Percentiles rank a stretch among this genome's conserved stretches.
These are phyloP conservation scores for Anarhynchus alexandrinus DNA, from an alignment of 2,113 vertebrate species.

Conservation along the genomic window DNA sequence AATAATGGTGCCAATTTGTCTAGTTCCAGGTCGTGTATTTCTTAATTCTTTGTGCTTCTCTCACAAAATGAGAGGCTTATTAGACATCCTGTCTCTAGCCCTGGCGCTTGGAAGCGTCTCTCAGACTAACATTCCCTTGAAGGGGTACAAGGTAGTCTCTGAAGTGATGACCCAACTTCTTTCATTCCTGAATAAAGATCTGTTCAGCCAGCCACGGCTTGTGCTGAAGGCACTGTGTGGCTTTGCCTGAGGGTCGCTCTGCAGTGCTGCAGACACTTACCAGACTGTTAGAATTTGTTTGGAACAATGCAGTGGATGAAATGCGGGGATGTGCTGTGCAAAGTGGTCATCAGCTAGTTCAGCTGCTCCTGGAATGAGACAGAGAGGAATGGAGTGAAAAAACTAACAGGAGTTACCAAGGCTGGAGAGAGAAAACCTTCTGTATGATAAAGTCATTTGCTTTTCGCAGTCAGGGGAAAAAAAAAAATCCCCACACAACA, in stretches of 20 bases:
- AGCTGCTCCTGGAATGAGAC: conserved; percentile 41
- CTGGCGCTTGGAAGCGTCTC: background rate
- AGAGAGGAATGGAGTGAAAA: background rate
- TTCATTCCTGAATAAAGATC: background rate
- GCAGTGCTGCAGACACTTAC: background rate
- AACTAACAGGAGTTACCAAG: background rate
- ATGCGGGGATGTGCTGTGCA: conserved; percentile 23
- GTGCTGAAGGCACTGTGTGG: background rate
- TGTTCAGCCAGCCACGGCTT: background rate
- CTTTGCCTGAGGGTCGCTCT: background rate
- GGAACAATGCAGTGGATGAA: conserved; percentile 50
- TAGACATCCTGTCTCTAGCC: conserved; percentile 10
- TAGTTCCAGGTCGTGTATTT: background rate
- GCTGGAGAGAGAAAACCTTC: background rate
- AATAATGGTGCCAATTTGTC: background rate
- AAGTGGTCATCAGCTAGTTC: conserved; percentile 27
- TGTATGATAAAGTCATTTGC: background rate
- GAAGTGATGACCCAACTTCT: background rate
- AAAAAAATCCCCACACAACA: too few species aligned
- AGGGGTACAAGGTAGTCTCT: background rate
- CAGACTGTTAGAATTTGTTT: conserved; percentile 29
- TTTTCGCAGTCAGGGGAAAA: background rate
- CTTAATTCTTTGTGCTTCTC: background rate
- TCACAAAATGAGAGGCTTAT: background rate
- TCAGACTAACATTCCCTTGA: background rate